These are phyloP conservation scores for Dichetophora obliterata DNA, from an alignment of 2,888 invertebrate species.

Conservation along the genomic window DNA sequence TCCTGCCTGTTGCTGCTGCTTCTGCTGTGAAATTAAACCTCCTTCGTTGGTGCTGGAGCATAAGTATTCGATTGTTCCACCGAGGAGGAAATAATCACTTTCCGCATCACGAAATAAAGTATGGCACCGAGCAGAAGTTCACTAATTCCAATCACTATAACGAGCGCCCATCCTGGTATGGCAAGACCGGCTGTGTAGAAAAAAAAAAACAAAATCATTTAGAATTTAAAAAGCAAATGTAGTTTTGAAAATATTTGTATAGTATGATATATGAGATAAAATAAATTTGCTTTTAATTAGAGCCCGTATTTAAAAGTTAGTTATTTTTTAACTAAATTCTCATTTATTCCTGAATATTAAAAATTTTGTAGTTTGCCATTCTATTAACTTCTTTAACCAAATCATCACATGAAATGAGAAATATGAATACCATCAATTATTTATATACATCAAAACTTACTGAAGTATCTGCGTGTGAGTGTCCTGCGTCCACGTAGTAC, in stretches of 20 bases:
- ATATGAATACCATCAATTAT: background rate
- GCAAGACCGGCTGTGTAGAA: slow-evolving; percentile 74
- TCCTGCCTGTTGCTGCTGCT: slow-evolving; percentile 51
- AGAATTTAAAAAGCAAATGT: no score
- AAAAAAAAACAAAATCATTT: slow-evolving; percentile 36
- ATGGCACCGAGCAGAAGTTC: slow-evolving; percentile 80
- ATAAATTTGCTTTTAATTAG: no score
- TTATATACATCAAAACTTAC: slow-evolving; percentile 73
- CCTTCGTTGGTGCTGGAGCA: slow-evolving; percentile 65
- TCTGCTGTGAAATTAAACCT: slow-evolving; percentile 50
- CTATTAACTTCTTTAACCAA: no score
- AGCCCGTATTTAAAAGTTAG: no score
- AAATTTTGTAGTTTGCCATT: no score
- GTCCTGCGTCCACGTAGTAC: slow-evolving; percentile 84
- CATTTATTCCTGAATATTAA: background rate
- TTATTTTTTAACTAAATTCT: background rate
- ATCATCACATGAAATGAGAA: no score
- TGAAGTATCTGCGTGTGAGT: slow-evolving; percentile 81
- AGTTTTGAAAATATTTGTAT: no score
- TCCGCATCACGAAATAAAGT: slow-evolving; percentile 78
- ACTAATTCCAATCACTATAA: slow-evolving; percentile 77
- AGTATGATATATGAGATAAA: no score
- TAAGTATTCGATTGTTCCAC: slow-evolving; percentile 64
- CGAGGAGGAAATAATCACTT: slow-evolving; percentile 73
- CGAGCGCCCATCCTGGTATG: slow-evolving; percentile 84